These are phyloP conservation scores for Cordylochernes scorpioides DNA, from an alignment of 2,888 invertebrate genomes.

Conservation along the genomic window DNA sequence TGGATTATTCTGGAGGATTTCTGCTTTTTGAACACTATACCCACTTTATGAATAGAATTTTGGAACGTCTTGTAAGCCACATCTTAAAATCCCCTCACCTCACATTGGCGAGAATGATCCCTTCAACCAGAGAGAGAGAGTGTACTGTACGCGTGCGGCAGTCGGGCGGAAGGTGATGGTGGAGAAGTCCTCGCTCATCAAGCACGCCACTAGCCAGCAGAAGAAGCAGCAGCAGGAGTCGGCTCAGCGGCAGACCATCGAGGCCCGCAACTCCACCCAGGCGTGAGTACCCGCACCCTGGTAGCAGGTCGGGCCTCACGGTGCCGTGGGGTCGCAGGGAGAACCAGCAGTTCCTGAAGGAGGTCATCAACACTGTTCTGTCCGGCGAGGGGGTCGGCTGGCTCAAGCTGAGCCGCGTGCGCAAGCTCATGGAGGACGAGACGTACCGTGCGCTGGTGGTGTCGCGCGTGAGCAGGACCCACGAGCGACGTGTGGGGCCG, in stretches of 20 bases:
- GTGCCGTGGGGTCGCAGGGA: slow-evolving; percentile 35
- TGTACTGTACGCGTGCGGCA: no score
- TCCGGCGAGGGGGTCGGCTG: slow-evolving; percentile 88
- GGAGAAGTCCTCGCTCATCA: slow-evolving; percentile 63
- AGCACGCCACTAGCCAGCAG: slow-evolving; percentile 37
- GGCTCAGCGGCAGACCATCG: slow-evolving; percentile 11
- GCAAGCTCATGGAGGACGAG: slow-evolving; percentile 95
- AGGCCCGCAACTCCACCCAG: slow-evolving; percentile 12
- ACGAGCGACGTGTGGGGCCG: slow-evolving; percentile 70
- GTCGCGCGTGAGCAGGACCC: slow-evolving; percentile 71
- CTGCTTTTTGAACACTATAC: no score
- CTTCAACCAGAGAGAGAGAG: no score
- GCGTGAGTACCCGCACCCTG: slow-evolving; percentile 4
- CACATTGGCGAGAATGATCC: no score
- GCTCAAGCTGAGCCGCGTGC: slow-evolving; percentile 69
- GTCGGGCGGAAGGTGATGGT: slow-evolving; percentile 42
- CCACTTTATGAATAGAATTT: no score
- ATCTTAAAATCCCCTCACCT: no score
- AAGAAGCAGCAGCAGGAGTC: slow-evolving; percentile 22
- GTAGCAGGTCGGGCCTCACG: neutral
- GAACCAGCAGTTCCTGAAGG: slow-evolving; percentile 77
- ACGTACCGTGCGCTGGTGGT: slow-evolving; percentile 85
- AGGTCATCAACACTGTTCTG: slow-evolving; percentile 54
- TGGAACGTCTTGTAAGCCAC: no score
- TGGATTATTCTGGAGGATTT: no score